phyloP scores from a whole-genome alignment of 2,113 vertebrate species.

The Sylvietta virens region DNA sequence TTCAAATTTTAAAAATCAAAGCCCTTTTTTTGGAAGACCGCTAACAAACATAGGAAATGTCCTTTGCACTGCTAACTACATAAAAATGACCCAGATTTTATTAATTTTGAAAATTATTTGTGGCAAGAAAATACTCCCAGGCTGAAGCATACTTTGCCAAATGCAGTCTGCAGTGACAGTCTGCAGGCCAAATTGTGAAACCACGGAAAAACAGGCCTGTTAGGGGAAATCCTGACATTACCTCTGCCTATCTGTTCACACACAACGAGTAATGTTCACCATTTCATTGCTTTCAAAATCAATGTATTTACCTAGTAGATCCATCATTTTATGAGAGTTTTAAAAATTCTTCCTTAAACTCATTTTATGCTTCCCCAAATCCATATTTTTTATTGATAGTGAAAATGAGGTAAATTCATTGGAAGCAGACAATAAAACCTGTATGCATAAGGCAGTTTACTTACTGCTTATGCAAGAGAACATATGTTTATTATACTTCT shows the following conservation, averaged over 20 bases:
- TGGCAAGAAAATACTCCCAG: constrained; percentile 11
- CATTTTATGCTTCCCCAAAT: not conserved
- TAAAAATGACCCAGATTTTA: not conserved
- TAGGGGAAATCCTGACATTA: not conserved
- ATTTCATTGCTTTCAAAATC: not conserved
- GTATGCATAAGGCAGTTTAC: not conserved
- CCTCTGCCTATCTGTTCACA: not conserved
- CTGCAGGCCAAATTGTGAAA: not conserved
- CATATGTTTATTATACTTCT: not conserved
- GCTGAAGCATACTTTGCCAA: constrained; percentile 23
- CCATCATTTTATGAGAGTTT: constrained; percentile 12
- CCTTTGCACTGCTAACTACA: not conserved
- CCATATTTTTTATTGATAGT: constrained; percentile 41
- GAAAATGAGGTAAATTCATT: constrained; percentile 18
- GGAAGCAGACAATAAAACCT: not conserved
- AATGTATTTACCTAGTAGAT: not conserved
- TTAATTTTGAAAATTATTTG: constrained; percentile 17
- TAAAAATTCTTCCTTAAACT: constrained; percentile 4
- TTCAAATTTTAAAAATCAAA: not conserved
- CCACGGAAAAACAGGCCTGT: not conserved
- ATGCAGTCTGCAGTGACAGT: not conserved
- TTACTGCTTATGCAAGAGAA: constrained; percentile 24
- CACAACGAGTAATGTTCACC: not conserved
- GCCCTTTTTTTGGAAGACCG: not conserved
- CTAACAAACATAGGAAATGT: not conserved